Evolutionary conservation across 2,113 vertebrate genomes (phyloP).

Genomic region (Anolis carolinensis): DNA sequence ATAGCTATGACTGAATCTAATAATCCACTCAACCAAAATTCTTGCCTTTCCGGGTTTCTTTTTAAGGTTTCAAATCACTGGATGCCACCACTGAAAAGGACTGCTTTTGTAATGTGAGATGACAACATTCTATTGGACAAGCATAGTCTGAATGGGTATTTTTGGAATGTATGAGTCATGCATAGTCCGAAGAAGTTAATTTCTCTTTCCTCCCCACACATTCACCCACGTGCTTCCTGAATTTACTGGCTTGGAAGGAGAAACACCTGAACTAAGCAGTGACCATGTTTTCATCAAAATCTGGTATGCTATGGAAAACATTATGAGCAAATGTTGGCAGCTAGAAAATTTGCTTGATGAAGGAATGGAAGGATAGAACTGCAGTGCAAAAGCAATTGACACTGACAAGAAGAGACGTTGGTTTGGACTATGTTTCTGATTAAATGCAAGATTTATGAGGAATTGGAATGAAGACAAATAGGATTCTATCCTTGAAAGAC

Average conservation of each 20-base stretch:
- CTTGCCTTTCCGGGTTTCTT: neutral
- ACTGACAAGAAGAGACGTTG: neutral
- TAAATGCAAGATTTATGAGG: neutral
- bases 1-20: no score
- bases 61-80: neutral
- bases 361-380: neutral
- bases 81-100: neutral
- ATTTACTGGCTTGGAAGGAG: neutral
- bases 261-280: neutral
- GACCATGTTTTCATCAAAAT: neutral
- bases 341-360: no score
- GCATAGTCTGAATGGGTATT: neutral
- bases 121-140: neutral
- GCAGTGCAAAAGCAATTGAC: neutral
- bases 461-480: neutral
- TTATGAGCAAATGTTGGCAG: neutral
- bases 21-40: no score
- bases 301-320: neutral
- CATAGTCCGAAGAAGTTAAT: neutral
- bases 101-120: neutral
- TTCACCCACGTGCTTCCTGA: no score
- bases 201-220: neutral
- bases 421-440: neutral
- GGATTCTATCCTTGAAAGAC: neutral
- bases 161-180: neutral